phyloP scores from a whole-genome alignment of 2,797 vertebrate genomes.

The Florisuga fusca region DNA sequence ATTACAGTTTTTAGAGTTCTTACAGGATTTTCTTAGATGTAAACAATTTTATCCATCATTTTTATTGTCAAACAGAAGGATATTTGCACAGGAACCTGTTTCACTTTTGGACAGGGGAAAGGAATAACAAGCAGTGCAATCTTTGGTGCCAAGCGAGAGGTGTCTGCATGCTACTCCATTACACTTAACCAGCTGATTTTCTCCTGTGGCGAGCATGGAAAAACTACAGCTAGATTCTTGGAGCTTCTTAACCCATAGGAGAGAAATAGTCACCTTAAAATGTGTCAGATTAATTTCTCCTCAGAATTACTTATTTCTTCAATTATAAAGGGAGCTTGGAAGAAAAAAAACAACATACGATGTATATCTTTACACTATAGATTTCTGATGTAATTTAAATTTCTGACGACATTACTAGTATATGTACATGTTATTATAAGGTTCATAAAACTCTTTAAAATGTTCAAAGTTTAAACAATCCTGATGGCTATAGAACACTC shows the following conservation, averaged over 20 bases:
- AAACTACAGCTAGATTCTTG: neutral
- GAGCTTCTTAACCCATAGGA: fast-evolving
- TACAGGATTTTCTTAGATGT: neutral
- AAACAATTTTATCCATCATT: neutral
- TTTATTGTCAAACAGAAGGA: neutral
- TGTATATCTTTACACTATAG: neutral
- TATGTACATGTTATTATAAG: neutral
- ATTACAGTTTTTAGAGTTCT: neutral
- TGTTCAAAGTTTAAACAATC: too few species aligned
- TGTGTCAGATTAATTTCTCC: neutral
- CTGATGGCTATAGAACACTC: too few species aligned
- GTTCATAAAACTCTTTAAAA: neutral
- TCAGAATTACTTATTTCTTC: neutral
- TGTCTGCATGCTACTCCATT: neutral
- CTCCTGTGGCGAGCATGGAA: neutral
- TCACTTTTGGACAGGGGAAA: neutral
- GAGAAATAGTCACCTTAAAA: neutral
- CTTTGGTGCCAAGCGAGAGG: neutral
- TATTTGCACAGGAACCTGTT: neutral
- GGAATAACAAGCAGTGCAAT: neutral
- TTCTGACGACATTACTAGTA: neutral
- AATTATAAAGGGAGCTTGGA: neutral
- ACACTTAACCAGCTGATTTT: neutral
- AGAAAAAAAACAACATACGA: neutral
- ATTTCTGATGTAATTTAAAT: neutral